A percentile compares a stretch with the other conserved stretches of the same genome.
Conservation (phyloP, 1,140 invertebrate species). For the Rhynchophorus ferrugineus region DNA sequence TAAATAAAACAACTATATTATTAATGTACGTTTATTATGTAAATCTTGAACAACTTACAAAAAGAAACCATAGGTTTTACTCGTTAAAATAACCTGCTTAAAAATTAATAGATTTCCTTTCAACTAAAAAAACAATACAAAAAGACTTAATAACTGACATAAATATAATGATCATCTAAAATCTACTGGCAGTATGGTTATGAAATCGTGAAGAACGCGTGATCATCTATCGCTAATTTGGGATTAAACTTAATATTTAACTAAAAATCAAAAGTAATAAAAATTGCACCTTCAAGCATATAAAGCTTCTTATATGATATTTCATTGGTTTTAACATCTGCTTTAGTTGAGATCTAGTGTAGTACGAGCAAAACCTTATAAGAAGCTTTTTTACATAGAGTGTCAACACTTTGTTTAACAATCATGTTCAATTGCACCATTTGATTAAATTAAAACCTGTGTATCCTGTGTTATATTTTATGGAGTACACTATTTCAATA, state of each 20-base stretch:
- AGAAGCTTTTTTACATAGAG: too few species aligned
- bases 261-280: constrained; percentile 7
- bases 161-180: constrained; percentile 22
- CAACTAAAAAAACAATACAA: constrained; percentile 22
- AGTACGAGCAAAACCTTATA: too few species aligned
- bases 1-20: constrained; percentile 4
- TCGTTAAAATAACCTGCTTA: constrained; percentile 18
- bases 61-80: constrained; percentile 21
- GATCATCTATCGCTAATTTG: constrained; percentile 13
- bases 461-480: too few species aligned
- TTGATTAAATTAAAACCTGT: too few species aligned
- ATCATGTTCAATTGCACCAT: too few species aligned
- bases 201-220: constrained; percentile 13
- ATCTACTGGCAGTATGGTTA: constrained; percentile 25
- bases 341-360: too few species aligned
- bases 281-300: background rate
- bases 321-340: too few species aligned
- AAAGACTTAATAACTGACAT: constrained; percentile 21
- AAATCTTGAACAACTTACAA: constrained; percentile 16
- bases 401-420: too few species aligned
- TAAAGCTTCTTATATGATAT: background rate
- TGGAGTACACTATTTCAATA: too few species aligned
- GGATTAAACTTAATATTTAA: background rate
- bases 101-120: constrained; percentile 9
- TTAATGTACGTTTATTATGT: constrained; percentile 21